phyloP scores from a whole-genome alignment of 2,113 vertebrate genomes.

The Diadophis punctatus region DNA sequence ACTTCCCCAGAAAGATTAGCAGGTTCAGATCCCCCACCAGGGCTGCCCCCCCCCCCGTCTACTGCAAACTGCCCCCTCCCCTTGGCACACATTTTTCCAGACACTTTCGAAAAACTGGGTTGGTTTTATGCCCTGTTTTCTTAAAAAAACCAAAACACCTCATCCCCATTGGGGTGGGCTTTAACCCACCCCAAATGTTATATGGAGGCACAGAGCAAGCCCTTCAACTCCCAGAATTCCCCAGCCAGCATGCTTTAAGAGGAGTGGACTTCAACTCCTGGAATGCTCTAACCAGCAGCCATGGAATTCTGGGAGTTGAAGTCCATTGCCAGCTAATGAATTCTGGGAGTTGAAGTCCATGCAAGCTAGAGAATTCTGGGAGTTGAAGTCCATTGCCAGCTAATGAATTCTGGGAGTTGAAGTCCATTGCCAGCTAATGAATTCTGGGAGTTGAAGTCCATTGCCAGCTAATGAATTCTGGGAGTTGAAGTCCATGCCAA shows the following conservation, averaged over 20 bases:
- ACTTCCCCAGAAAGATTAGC: not conserved
- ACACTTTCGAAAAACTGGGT: not conserved
- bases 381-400: too few relatives aligned
- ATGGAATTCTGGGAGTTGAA: not conserved
- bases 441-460: too few relatives aligned
- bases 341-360: not conserved
- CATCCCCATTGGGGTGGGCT: not conserved
- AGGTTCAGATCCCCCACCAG: not conserved
- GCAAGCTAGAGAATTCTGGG: not conserved
- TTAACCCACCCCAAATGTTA: not conserved
- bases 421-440: too few relatives aligned
- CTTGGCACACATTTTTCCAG: fast-evolving
- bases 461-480: not conserved
- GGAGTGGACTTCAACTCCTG: not conserved
- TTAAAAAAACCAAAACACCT: not conserved
- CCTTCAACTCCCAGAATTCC: not conserved
- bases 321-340: not conserved
- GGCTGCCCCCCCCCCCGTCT: not conserved
- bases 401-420: too few relatives aligned
- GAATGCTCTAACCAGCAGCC: not conserved
- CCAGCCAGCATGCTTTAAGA: too few relatives aligned
- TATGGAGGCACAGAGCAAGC: not conserved
- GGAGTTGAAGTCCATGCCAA: not conserved
- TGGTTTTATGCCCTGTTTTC: not conserved
- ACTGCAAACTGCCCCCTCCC: not conserved